Base-by-base conservation (phyloP, 2,888 invertebrate genomes). In the Leptothorax acervorum region DNA sequence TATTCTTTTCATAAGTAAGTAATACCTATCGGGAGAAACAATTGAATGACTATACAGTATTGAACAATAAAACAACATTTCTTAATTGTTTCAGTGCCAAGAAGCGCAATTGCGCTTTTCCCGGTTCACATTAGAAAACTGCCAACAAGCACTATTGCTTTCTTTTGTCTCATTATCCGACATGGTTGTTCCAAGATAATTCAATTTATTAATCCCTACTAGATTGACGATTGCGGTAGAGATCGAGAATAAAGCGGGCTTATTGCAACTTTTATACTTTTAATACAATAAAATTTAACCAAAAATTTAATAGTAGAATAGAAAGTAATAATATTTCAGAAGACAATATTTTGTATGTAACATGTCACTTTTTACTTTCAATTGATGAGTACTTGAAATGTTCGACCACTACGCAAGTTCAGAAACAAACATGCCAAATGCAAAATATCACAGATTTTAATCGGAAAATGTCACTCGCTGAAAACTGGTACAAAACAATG, bases 401-500 rank as follows among this genome's bases (percentile, higher is more conserved):
- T 53, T 70, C 53, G 35, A 53, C 8, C 31, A 51, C 31, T 12
- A 35, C 23, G 23, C 35, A 23, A 35, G 15, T 55, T 57, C 73
- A 9, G 2, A 42, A 73, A 28, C 18, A 39, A 73, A 42, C 23
- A 2, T 23, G 23, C 39, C 23, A 71, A 28, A 73, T 73, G 28
- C 57, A 57, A 73, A 11, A 57, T 57, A 73, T 73, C 18, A 42
- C 39, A 28, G n/a, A 48, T 68, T 55, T 71, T 55, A 71, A 71
- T 71, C 55, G 71, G 12, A 9, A 73, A 73, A 42, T 57, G 57
- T 73, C 55, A 39, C 35, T 28, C 18, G 28, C 28, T 42, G 53
- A 73, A 28, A 68, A 28, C 48, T 28, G 18, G 18, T 28, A 6
- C 28, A 12, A 73, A 42, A 73, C 28, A 28, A 57, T n/a, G 42